Conservation (phyloP, 2,113 vertebrate genomes). For the Osmerus mordax region DNA sequence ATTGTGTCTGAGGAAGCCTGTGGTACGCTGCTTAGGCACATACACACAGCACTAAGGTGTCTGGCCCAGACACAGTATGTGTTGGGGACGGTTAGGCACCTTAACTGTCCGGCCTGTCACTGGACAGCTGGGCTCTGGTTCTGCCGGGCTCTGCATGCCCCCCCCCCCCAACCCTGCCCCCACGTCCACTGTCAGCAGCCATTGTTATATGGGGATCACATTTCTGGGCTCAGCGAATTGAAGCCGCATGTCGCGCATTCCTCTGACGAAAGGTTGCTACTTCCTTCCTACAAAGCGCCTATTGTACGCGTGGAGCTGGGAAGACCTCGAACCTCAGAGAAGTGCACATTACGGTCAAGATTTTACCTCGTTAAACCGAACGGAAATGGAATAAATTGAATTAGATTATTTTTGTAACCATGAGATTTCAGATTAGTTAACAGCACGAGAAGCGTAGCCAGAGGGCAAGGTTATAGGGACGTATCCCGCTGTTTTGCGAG, state of each 20-base stretch:
- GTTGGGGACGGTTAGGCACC: conserved; percentile 1
- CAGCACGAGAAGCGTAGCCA: neutral
- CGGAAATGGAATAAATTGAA: conserved; percentile 30
- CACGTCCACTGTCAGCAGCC: conserved; percentile 33
- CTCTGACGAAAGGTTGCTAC: conserved; percentile 66
- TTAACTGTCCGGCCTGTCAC: neutral
- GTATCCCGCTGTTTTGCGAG: no score
- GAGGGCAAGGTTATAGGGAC: no score
- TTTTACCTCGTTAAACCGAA: conserved; percentile 28
- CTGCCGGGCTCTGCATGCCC: conserved; percentile 33
- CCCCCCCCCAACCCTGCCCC: conserved; percentile 23
- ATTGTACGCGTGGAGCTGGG: conserved; percentile 54
- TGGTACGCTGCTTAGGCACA: no score
- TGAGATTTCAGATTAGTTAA: neutral
- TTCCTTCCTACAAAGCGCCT: conserved; percentile 66
- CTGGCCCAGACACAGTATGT: conserved; percentile 17
- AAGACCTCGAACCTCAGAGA: conserved; percentile 33
- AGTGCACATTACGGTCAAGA: conserved; percentile 35
- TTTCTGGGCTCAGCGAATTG: conserved; percentile 64
- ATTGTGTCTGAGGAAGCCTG: no score
- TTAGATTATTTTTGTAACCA: neutral
- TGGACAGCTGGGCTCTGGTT: conserved; percentile 29
- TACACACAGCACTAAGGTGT: neutral
- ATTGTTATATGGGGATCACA: conserved; percentile 59
- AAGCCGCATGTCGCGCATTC: conserved; percentile 73